phyloP scores from a whole-genome alignment of 2,113 vertebrate species.

The Brachypteracias leptosomus region DNA sequence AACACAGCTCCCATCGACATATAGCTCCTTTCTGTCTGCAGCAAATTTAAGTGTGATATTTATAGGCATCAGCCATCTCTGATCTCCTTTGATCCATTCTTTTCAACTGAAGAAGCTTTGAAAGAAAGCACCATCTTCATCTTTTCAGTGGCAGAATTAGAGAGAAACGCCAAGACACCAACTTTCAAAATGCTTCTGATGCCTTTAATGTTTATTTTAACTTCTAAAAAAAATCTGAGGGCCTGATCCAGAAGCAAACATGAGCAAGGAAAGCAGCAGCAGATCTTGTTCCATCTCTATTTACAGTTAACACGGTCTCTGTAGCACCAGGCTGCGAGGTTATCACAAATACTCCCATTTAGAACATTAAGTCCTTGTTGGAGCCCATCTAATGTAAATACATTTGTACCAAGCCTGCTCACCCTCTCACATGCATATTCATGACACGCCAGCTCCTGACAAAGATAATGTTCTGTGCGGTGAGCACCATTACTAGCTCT shows the following conservation, averaged over 20 bases:
- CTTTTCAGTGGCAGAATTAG: background rate
- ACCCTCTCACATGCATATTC: background rate
- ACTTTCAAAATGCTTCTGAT: slow-evolving; percentile 1
- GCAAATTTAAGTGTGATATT: background rate
- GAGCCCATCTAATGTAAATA: background rate
- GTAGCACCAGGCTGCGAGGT: background rate
- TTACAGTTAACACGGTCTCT: background rate
- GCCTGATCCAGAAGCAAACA: background rate
- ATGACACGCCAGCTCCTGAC: background rate
- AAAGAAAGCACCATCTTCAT: background rate
- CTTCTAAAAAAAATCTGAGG: background rate
- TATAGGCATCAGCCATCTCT: slow-evolving; percentile 12
- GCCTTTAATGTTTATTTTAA: slow-evolving; percentile 26
- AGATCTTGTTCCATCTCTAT: background rate
- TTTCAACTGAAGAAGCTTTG: background rate
- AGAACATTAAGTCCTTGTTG: background rate
- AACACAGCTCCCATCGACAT: background rate
- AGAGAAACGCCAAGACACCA: background rate
- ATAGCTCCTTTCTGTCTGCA: slow-evolving; percentile 18
- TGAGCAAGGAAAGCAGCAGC: background rate
- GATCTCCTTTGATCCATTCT: slow-evolving; percentile 38
- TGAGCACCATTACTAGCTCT: slow-evolving; percentile 4
- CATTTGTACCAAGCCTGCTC: background rate
- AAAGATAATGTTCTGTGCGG: slow-evolving; percentile 29
- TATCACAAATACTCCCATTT: background rate